Percentiles rank a stretch among this genome's conserved stretches.
Evolutionary conservation across 1,140 invertebrate genomes (phyloP).

Genomic region (Drosophila saltans): DNA sequence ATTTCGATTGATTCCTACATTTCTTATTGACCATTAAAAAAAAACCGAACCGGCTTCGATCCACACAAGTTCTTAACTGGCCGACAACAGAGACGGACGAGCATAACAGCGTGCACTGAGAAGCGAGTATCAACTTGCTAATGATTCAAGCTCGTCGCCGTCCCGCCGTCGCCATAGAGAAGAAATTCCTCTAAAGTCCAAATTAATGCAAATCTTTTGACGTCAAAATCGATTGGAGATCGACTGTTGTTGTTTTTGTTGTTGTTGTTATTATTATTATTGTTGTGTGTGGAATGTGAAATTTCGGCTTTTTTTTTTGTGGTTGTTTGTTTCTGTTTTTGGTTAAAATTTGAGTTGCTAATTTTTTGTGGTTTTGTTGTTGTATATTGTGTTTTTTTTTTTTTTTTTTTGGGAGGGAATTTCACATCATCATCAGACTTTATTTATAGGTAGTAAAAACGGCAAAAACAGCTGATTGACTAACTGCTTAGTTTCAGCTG

Average conservation of each 20-base stretch:
- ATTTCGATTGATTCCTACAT: background rate
- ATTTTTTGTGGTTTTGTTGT: slow-evolving; percentile 44
- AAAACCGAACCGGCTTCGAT: slow-evolving; percentile 4
- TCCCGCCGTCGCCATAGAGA: slow-evolving; percentile 28
- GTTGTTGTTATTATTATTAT: slow-evolving; percentile 6
- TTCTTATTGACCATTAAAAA: background rate
- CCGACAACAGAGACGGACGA: background rate
- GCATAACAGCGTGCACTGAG: background rate
- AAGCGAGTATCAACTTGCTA: slow-evolving; percentile 42
- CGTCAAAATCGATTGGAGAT: slow-evolving; percentile 60
- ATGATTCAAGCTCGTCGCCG: slow-evolving; percentile 61
- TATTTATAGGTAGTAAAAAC: slow-evolving; percentile 39
- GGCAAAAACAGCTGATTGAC: slow-evolving; percentile 36
- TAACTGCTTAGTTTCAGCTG: slow-evolving; percentile 24
- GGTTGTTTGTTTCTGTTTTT: slow-evolving; percentile 45
- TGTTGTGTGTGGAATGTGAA: slow-evolving; percentile 68
- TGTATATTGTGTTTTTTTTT: background rate
- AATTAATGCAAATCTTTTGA: slow-evolving; percentile 74
- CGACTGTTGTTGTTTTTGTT: background rate
- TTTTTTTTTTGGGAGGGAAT: slow-evolving; percentile 32
- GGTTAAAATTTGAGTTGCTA: slow-evolving; percentile 52
- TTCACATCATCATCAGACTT: slow-evolving; percentile 48
- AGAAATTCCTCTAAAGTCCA: slow-evolving; percentile 70
- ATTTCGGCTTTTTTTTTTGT: slow-evolving; percentile 61
- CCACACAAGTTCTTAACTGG: slow-evolving; percentile 12